Base-by-base conservation (phyloP, 2,888 invertebrate species). In the Poecilobothrus nobilitatus region DNA sequence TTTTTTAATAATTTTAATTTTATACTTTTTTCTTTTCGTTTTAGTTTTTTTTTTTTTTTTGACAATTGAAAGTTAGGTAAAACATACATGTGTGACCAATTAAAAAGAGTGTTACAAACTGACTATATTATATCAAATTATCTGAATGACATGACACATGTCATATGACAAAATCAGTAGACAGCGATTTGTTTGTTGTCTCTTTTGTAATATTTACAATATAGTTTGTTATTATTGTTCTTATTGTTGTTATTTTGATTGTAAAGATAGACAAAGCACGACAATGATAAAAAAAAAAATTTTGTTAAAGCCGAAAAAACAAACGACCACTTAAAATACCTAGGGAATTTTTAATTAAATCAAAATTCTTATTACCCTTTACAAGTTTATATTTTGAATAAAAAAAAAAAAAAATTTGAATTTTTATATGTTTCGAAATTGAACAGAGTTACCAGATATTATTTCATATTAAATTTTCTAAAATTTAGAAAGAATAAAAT, bases 341-440 rank as follows among this genome's bases (percentile, higher is more conserved):
- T 18, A 53, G 53, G 53, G 53, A 53, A 53, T 53, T 53, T 27
- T 53, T 53, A 53, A 53, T 53, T 53, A 53, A 53, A 53, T 53
- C 53, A 53, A 53, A 41, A 53, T 53, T 53, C n/a, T 53, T 53
- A 53, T 53, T 53, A 53, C 53, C 53, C 53, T 18, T 27, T 27
- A 27, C 41, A 41, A 9, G 41, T 41, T 27, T 27, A 27, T 5
- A 27, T 27, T n/a, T 27, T 27, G 27, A 27, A 27, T 27, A 27
- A 27, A 27, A 27, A 27, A 27, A 27, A 27, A 27, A 27, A 27
- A 27, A 27, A 27, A 27, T 27, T 27, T 27, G n/a, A n/a, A n/a
- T n/a, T n/a, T n/a, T n/a, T n/a, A n/a, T n/a, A n/a, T n/a, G 27
- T 27, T 27, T 27, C 2, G 27, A 27, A 27, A 27, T 27, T 27